Evolutionary conservation across 2,888 invertebrate species (phyloP).

Genomic region (Tetragonisca angustula): DNA sequence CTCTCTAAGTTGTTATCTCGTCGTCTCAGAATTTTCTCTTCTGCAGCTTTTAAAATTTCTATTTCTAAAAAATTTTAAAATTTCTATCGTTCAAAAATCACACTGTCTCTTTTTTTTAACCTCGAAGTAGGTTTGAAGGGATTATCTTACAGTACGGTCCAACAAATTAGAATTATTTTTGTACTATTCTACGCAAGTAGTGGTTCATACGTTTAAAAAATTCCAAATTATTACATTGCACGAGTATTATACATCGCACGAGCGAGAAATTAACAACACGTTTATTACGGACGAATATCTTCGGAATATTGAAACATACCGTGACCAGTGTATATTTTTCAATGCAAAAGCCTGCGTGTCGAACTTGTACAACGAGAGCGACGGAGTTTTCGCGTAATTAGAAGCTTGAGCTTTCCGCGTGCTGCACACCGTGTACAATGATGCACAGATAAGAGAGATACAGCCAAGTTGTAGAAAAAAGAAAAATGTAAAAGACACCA

Average conservation of each 20-base stretch:
- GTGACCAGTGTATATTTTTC: neutral
- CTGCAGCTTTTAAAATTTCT: too few relatives aligned
- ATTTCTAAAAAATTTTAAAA: too few relatives aligned
- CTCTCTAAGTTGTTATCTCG: neutral
- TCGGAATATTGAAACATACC: neutral
- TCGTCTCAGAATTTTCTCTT: too few relatives aligned
- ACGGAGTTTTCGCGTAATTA: slow-evolving; percentile 10
- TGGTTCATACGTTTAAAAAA: too few relatives aligned
- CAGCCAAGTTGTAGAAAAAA: slow-evolving; percentile 5
- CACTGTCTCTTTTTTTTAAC: too few relatives aligned
- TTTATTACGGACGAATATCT: neutral
- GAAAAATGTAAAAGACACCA: neutral
- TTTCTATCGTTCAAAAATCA: too few relatives aligned
- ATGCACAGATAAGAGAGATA: slow-evolving; percentile 24
- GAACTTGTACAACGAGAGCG: neutral
- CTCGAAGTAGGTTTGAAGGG: too few relatives aligned
- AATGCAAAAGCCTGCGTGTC: neutral
- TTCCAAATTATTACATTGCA: too few relatives aligned
- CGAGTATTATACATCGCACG: neutral
- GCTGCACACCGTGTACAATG: neutral
- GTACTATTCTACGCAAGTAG: too few relatives aligned
- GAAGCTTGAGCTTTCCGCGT: neutral
- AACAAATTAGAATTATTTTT: too few relatives aligned
- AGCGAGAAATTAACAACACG: neutral
- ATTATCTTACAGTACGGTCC: too few relatives aligned